Base-by-base conservation (phyloP, 1,140 invertebrate genomes). In the Brachionus koreanus region DNA sequence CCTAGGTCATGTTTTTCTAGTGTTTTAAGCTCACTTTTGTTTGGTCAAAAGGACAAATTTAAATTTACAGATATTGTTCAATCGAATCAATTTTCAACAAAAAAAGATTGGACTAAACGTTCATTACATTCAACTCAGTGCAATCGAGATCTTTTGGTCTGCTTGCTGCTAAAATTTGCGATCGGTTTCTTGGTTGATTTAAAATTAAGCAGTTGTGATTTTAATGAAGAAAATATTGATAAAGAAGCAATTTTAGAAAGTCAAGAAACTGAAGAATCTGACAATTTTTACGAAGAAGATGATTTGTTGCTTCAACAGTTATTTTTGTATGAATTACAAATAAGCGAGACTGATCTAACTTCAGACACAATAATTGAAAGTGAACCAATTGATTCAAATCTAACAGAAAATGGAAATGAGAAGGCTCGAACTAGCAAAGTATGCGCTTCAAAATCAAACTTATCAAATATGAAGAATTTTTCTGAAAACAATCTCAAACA, bases 131-230 rank as follows among this genome's bases (percentile, higher is more conserved):
- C 76, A 12, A 33, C 25, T 33, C 89, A 88, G 9, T 91, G 91
- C 37, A 92, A 90, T 1, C 91, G 92, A 87, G 92, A 93, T 84
- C 89, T 91, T 43, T 87, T 93, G 12, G 89, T 93, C 39, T 92
- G 93, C 83, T 91, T 90, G 84, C 88, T 93, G 19, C 89, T 93
- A 5, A 92, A 92, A 87, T 88, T 92, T 35, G 90, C 91, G 2
- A 91, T 90, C 75, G 91, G 91, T 85, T 90, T 94, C 84, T 90
- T 93, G 5, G 57, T 13, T 10, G 76, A 79, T 57, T 10, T 61
- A n/a, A 79, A 61, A 25, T 2, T 3, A 2, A 49, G 4, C 35
- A 13, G 12, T 33, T 35, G 43, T 5, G 0, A 49, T 7, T n/a
- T 35, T 13, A 43, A 35, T 75, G 72, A 16, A 19, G 29, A 49